Evolutionary conservation across 1,140 invertebrate species (phyloP).

Genomic region (Carcinoscorpius rotundicauda): DNA sequence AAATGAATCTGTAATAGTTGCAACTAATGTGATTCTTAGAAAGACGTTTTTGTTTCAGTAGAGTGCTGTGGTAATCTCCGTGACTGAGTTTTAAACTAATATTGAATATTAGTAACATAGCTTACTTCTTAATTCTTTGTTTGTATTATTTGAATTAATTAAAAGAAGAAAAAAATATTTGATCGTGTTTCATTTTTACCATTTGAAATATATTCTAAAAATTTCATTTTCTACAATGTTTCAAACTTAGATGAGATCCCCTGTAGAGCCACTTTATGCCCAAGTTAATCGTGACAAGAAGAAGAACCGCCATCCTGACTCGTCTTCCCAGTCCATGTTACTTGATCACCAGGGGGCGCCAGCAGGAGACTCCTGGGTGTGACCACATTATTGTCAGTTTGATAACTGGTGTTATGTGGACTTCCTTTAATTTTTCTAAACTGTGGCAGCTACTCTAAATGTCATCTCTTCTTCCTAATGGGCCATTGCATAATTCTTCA

Average conservation of each 20-base stretch:
- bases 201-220: constrained; percentile 17
- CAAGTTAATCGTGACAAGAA: constrained; percentile 69
- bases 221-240: constrained; percentile 14
- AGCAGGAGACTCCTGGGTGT: constrained; percentile 28
- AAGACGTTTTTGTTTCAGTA: too few species aligned
- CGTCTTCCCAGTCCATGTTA: constrained; percentile 15
- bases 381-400: constrained; percentile 1
- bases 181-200: constrained; percentile 20
- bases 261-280: constrained; percentile 58
- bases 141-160: constrained; percentile 20
- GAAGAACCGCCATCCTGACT: constrained; percentile 40
- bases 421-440: too few species aligned
- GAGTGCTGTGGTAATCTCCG: not conserved
- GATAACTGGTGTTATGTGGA: too few species aligned
- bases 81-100: not conserved
- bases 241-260: constrained; percentile 39
- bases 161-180: constrained; percentile 14
- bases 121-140: constrained; percentile 10
- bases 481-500: too few species aligned
- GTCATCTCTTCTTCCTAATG: too few species aligned
- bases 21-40: too few species aligned
- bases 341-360: constrained; percentile 20
- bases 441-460: too few species aligned
- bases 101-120: not conserved
- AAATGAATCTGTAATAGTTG: too few species aligned